These are phyloP conservation scores for Drosophila nigrodunni DNA, from an alignment of 1,140 invertebrate genomes.

Conservation along the genomic window DNA sequence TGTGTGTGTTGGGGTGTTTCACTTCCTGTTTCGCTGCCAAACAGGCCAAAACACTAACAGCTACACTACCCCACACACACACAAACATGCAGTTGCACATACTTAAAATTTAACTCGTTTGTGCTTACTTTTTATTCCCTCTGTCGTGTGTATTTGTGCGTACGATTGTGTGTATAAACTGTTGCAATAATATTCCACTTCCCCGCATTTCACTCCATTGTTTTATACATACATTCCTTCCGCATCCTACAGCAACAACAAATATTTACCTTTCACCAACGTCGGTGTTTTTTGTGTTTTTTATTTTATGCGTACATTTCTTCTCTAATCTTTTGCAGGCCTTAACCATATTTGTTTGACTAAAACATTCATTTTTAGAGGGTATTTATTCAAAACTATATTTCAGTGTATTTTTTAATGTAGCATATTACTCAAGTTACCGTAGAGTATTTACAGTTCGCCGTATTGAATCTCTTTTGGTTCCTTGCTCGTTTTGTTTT, in stretches of 20 bases:
- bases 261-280: conserved; percentile 8
- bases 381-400: background rate
- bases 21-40: conserved; percentile 66
- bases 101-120: conserved; percentile 70
- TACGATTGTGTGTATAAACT: conserved; percentile 49
- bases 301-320: background rate
- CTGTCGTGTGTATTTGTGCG: conserved; percentile 2
- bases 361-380: background rate
- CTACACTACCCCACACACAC: background rate
- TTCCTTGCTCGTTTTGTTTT: conserved; percentile 21
- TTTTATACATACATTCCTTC: conserved; percentile 1
- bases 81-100: conserved; percentile 32
- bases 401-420: too few species aligned
- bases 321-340: background rate
- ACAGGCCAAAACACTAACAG: conserved; percentile 48
- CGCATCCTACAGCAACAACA: conserved; percentile 27
- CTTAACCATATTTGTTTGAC: background rate
- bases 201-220: conserved; percentile 26
- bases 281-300: conserved; percentile 3
- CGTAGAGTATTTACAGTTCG: conserved; percentile 21
- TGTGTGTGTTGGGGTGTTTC: conserved; percentile 30
- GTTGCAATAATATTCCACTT: conserved; percentile 66
- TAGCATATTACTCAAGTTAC: background rate
- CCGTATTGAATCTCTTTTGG: background rate
- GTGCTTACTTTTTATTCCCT: conserved; percentile 55